Base-by-base conservation (phyloP, 2,113 vertebrate species). In the Grallaria varia region DNA sequence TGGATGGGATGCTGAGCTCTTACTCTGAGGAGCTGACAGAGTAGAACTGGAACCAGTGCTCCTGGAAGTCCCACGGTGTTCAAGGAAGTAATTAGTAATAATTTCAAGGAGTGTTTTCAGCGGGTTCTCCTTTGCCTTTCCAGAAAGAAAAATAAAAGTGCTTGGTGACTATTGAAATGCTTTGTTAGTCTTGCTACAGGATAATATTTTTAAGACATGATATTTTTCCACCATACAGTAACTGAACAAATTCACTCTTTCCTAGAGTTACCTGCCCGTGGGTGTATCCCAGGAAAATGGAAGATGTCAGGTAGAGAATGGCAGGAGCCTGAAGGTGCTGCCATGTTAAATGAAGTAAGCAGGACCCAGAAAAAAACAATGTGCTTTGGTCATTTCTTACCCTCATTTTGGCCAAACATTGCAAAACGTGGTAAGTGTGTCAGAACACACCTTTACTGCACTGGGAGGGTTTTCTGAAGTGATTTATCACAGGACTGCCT, bases 81-180 rank as follows among this genome's bases (percentile, higher is more conserved):
- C 98, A 72, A 99, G 97, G 75, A 98, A 98, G 56, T 99, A 98
- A 94, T 98, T 98, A 17, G 99, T 98, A 67, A 99, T 98, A 28
- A 99, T 98, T 97, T 99, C 99, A 87, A 99, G 98, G 73, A 98
- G 98, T 2, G 99, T 98, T 97, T 99, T 99, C 68, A 99, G 92
- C 22, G 99, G 99, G 27, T 93, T 98, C 75, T 98, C 97, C 53
- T 96, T 98, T 79, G 97, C 96, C 98, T 98, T 5, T 74, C 53
- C 55, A 40, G 82, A 64, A 58, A 49, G 19, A 91, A 84, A 76
- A 77, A 69, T 4, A 23, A 4, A 62, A 62, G 24, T 23, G 76
- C 35, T 74, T 39, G 8, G 35, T 85, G 27, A 37, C 3, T 23
- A 0, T 0, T 79, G 58, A 66, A 85, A 35, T 0, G 3, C 14